Evolutionary conservation across 2,797 vertebrate genomes (phyloP).

Genomic region (Streptopelia turtur): DNA sequence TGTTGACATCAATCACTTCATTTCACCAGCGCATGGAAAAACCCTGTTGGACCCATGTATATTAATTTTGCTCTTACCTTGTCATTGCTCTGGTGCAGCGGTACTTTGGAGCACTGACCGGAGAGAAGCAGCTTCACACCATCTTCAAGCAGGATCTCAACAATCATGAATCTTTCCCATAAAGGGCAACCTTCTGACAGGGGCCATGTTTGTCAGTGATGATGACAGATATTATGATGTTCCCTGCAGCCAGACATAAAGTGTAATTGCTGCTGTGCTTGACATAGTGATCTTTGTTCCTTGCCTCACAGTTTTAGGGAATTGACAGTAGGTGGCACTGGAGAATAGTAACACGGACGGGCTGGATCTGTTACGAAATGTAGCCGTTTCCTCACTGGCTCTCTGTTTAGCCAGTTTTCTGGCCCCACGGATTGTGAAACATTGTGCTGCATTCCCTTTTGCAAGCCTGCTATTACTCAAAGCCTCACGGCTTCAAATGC

Average conservation of each 20-base stretch:
- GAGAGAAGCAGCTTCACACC: neutral
- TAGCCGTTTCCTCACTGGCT: neutral
- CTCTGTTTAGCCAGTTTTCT: neutral
- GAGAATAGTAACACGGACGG: conserved; percentile 30
- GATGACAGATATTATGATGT: neutral
- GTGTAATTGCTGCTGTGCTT: neutral
- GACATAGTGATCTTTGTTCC: neutral
- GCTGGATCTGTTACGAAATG: neutral
- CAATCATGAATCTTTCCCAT: rapidly evolving
- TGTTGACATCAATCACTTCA: neutral
- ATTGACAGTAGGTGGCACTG: conserved; percentile 73
- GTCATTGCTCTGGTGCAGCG: neutral
- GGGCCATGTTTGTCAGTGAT: neutral
- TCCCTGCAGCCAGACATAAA: neutral
- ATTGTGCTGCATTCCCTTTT: neutral
- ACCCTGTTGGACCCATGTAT: neutral
- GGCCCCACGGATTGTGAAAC: neutral
- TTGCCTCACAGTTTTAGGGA: neutral
- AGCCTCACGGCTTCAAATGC: neutral
- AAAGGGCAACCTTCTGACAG: neutral
- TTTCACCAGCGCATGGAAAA: neutral
- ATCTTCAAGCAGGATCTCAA: neutral
- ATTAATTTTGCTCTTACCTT: neutral
- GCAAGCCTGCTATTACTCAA: neutral
- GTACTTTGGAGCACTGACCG: neutral